These are phyloP conservation scores for Corydoras sp. DNA, from an alignment of 2,113 vertebrate species.

Conservation along the genomic window DNA sequence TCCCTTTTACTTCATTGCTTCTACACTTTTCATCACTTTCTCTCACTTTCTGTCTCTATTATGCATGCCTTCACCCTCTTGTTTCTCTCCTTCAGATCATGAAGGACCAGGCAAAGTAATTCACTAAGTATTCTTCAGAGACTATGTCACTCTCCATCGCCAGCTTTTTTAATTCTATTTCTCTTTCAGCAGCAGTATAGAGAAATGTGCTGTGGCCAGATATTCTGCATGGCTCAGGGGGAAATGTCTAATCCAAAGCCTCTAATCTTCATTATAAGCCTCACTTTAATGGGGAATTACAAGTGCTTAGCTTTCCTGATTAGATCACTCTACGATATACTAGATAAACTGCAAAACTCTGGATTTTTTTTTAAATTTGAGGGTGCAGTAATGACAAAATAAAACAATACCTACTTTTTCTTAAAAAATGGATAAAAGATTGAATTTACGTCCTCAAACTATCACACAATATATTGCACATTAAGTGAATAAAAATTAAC, in stretches of 20 bases:
- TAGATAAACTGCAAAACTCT: slow-evolving; percentile 31
- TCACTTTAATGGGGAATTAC: slow-evolving; percentile 53
- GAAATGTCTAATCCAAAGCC: slow-evolving; percentile 49
- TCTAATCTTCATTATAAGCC: slow-evolving; percentile 53
- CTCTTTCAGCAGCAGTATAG: slow-evolving; percentile 15
- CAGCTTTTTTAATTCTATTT: slow-evolving; percentile 18
- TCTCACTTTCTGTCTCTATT: background rate
- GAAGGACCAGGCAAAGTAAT: slow-evolving; percentile 29
- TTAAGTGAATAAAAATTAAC: no score
- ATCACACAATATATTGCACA: no score
- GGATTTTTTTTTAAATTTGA: background rate
- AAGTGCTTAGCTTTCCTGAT: slow-evolving; percentile 48
- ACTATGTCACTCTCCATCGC: slow-evolving; percentile 7
- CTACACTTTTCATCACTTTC: background rate
- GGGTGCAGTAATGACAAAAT: slow-evolving; percentile 5
- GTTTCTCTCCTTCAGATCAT: slow-evolving; percentile 1
- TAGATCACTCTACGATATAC: slow-evolving; percentile 36
- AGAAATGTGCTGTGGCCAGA: slow-evolving; percentile 30
- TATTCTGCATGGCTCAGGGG: slow-evolving; percentile 30
- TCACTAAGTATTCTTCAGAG: slow-evolving; percentile 39
- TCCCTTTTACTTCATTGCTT: background rate
- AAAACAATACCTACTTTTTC: background rate
- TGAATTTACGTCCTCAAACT: no score
- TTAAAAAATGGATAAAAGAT: slow-evolving; percentile 10
- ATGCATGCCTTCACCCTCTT: background rate